Evolutionary conservation across 2,888 invertebrate genomes (phyloP), one percentile per base, ranked within the genome.

Genomic region (Sacculina carcini): DNA sequence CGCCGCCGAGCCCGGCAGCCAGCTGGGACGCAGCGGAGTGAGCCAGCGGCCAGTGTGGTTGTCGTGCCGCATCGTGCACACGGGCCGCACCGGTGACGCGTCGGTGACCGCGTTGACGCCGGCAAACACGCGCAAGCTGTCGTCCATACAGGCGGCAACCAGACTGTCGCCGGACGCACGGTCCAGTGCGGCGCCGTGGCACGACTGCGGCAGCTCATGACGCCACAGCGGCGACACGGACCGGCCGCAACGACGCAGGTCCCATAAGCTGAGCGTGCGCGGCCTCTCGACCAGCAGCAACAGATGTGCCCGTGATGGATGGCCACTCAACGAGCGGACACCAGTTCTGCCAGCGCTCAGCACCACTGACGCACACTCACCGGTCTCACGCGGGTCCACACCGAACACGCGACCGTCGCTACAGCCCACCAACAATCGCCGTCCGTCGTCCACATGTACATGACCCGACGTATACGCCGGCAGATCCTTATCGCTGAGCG

Each of bases 1-100:
- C 56, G 68, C 67, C 42, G 69, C 67, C 34, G 64, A 58, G 9
- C 59, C 57, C 3, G 68, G 68, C 51, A 67, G 65, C 68, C 68
- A 69, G 3, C 57, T 59, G 2, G 65, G 64, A 53, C 65, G 62
- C 56, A 69, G 68, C 16, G 62, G 60, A 3, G 67, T 66, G 52
- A 69, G 55, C 69, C 68, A 69, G 16, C 66, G 58, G 0, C 69
- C 69, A 23, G 65, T 65, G 32, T 63, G 61, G 57, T 68, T 69
- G 57, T 68, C 61, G 56, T 69, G 69, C 16, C 59, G 58, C 52
- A 60, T 58, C 21, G 48, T 50, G 36, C 5, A 6, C 36, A 3
- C 36, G 16, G 3, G 16, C 36, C 16, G 9, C n/a, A 16, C 16
- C 19, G 14, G 23, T 23, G 23, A 39, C 39, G 23, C 12, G 23